phyloP scores from a whole-genome alignment of 1,140 invertebrate species.

The Papilio polytes region DNA sequence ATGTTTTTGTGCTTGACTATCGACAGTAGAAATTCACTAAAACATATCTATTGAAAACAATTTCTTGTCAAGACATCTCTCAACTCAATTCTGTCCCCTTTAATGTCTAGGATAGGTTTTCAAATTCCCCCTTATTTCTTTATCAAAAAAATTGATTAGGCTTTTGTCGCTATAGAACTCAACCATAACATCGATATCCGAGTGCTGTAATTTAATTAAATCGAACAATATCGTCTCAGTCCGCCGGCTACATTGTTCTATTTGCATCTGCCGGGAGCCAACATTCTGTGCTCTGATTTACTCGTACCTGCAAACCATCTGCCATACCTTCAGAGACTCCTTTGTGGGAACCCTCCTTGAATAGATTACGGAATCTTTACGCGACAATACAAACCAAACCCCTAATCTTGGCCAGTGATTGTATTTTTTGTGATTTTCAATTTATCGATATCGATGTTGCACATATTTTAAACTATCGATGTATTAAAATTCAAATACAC shows the following conservation, averaged over 20 bases:
- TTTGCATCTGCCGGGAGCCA: slow-evolving; percentile 59
- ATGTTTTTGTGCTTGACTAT: too few species aligned
- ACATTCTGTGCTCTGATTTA: slow-evolving; percentile 57
- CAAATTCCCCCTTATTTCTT: background rate
- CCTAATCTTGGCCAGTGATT: slow-evolving; percentile 63
- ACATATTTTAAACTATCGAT: background rate
- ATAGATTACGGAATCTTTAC: slow-evolving; percentile 66
- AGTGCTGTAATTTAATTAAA: slow-evolving; percentile 73
- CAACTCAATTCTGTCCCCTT: background rate
- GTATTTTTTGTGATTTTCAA: background rate
- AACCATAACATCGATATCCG: background rate
- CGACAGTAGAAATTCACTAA: background rate
- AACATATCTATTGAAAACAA: background rate
- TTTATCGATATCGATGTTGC: slow-evolving; percentile 43
- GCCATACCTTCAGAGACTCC: slow-evolving; percentile 49
- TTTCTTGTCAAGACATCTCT: background rate
- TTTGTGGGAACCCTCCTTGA: slow-evolving; percentile 66
- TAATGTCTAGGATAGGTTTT: background rate
- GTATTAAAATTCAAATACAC: background rate
- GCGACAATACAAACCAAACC: slow-evolving; percentile 48
- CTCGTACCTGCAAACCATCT: slow-evolving; percentile 66
- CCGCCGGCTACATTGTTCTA: slow-evolving; percentile 52
- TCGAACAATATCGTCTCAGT: slow-evolving; percentile 54
- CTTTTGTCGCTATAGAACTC: background rate
- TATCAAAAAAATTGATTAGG: background rate